Conservation (phyloP, 2,888 invertebrate genomes). For the Theodoxus fluviatilis region DNA sequence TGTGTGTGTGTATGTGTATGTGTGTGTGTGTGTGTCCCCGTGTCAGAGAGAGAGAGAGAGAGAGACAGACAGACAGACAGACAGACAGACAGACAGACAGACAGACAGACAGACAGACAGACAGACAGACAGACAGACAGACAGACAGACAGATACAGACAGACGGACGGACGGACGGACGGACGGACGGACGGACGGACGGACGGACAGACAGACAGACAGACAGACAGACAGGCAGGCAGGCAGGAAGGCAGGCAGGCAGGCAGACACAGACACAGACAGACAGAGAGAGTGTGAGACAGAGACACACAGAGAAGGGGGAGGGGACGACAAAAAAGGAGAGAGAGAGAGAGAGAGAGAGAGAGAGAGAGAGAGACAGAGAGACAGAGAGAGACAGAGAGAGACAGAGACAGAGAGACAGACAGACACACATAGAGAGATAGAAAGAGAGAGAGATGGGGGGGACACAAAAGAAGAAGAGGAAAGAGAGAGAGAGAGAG, state of each 20-base stretch:
- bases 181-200: neutral
- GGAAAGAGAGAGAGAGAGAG: neutral
- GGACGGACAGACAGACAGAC: neutral
- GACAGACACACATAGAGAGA: neutral
- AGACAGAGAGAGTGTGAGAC: neutral
- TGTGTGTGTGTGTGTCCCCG: no score
- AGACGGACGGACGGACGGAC: no score
- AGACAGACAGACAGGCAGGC: constrained; percentile 3
- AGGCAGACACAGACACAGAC: neutral
- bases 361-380: no score
- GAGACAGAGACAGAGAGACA: neutral
- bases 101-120: no score
- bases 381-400: no score
- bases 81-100: neutral
- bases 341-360: no score
- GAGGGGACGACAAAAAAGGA: neutral
- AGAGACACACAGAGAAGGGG: neutral
- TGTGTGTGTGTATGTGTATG: no score
- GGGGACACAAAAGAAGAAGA: neutral
- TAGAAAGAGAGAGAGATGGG: constrained; percentile 7
- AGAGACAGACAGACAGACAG: neutral
- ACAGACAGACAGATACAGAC: no score
- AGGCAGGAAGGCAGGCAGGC: neutral
- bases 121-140: no score
- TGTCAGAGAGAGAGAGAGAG: neutral